Percentiles rank a stretch among this genome's conserved stretches.
These are phyloP conservation scores for Seriola dumerili DNA, from an alignment of 2,113 vertebrate species.

Conservation along the genomic window DNA sequence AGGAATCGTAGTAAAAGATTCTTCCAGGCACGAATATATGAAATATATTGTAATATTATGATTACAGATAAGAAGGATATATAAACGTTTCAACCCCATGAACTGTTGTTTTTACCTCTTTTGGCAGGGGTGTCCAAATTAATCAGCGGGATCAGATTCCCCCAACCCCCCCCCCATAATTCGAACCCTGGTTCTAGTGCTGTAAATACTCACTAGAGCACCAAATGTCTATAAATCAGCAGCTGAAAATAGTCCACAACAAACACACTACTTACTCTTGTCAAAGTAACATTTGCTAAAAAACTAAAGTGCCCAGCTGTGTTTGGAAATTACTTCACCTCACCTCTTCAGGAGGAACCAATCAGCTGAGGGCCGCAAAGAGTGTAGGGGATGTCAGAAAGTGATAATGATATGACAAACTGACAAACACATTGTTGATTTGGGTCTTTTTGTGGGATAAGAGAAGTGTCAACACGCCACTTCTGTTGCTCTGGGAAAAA, in stretches of 20 bases:
- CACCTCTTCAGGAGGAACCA: background rate
- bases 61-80: too few relatives aligned
- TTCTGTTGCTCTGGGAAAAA: background rate
- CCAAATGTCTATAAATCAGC: background rate
- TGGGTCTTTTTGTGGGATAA: background rate
- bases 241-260: background rate
- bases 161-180: too few relatives aligned
- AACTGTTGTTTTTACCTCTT: too few relatives aligned
- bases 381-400: background rate
- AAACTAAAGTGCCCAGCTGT: background rate
- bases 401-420: background rate
- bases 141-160: too few relatives aligned
- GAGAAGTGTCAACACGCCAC: constrained; percentile 7
- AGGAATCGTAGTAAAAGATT: too few relatives aligned
- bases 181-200: too few relatives aligned
- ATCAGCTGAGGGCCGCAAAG: background rate
- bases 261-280: background rate
- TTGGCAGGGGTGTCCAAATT: too few relatives aligned
- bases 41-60: too few relatives aligned
- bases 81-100: too few relatives aligned
- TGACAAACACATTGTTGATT: background rate
- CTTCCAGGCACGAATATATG: too few relatives aligned
- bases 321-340: background rate
- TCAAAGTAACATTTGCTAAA: background rate
- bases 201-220: background rate